Conservation (phyloP, 1,140 invertebrate species). For the Caenorhabditis tropicalis region DNA sequence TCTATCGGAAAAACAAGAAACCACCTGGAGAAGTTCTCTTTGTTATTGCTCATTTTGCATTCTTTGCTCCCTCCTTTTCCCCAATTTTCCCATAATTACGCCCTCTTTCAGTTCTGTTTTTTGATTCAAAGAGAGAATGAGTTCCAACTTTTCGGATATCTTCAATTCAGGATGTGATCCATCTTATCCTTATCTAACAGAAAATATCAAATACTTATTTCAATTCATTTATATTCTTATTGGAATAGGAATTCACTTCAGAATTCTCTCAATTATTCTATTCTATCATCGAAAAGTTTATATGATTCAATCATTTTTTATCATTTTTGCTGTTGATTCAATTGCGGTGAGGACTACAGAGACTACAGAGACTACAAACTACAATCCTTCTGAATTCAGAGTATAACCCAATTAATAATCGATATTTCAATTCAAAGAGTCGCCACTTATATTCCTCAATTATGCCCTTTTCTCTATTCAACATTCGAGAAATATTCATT, state of each 20-base stretch:
- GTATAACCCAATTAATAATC: neutral
- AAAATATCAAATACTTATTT: neutral
- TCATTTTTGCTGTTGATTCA: neutral
- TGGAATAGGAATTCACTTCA: neutral
- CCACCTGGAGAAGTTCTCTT: too few species aligned
- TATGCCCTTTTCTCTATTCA: neutral
- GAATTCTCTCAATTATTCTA: neutral
- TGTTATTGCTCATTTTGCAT: too few species aligned
- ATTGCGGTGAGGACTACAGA: neutral
- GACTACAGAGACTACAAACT: neutral
- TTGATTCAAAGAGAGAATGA: too few species aligned
- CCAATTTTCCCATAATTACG: too few species aligned
- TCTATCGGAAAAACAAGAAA: too few species aligned
- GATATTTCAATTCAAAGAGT: neutral
- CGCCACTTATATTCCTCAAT: conserved; percentile 1
- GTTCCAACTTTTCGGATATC: neutral
- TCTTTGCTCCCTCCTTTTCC: too few species aligned
- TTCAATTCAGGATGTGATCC: neutral
- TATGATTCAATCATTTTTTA: conserved; percentile 24
- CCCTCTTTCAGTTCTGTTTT: too few species aligned
- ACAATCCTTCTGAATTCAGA: neutral
- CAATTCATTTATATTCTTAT: neutral
- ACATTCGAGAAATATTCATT: neutral
- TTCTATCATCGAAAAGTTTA: conserved; percentile 5
- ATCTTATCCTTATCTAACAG: neutral